Percentiles rank a stretch among this genome's conserved stretches.
Evolutionary conservation across 2,888 invertebrate genomes (phyloP).

Genomic region (Trichacis sp.): DNA sequence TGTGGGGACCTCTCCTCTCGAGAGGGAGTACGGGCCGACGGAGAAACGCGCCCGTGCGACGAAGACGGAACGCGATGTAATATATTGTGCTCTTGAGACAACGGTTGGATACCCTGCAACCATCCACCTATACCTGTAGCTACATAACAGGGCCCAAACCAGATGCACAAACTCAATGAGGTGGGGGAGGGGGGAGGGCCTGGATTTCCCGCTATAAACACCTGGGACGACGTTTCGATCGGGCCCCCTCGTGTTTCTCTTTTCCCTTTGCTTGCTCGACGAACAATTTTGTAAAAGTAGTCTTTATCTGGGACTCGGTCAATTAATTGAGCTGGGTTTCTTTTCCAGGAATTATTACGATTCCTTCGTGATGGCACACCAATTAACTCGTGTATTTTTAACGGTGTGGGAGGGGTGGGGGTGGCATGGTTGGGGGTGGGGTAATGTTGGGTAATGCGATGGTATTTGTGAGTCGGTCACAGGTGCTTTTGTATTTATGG

Average conservation of each 20-base stretch:
- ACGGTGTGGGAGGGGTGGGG: too few species aligned
- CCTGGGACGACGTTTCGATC: slow-evolving; percentile 16
- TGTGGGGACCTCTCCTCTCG: slow-evolving; percentile 60
- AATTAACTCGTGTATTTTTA: too few species aligned
- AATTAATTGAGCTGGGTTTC: neutral
- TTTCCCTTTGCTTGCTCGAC: slow-evolving; percentile 6
- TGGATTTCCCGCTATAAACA: slow-evolving; percentile 19
- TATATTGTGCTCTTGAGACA: slow-evolving; percentile 64
- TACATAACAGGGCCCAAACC: slow-evolving; percentile 34
- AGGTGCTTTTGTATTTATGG: too few species aligned
- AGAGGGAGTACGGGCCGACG: slow-evolving; percentile 40
- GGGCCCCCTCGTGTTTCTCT: neutral
- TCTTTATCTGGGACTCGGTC: slow-evolving; percentile 5
- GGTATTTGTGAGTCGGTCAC: too few species aligned
- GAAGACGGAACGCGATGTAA: slow-evolving; percentile 49
- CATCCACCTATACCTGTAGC: slow-evolving; percentile 14
- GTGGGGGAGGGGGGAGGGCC: slow-evolving; percentile 28
- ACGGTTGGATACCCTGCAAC: slow-evolving; percentile 50
- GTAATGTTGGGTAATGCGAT: too few species aligned
- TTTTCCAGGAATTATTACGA: slow-evolving; percentile 6
- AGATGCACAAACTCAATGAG: slow-evolving; percentile 10
- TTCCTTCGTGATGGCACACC: neutral
- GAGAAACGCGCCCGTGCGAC: slow-evolving; percentile 20
- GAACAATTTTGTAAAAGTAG: neutral
- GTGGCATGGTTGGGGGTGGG: too few species aligned